These are phyloP conservation scores for Taurulus bubalis DNA, from an alignment of 2,113 vertebrate species.

Conservation along the genomic window DNA sequence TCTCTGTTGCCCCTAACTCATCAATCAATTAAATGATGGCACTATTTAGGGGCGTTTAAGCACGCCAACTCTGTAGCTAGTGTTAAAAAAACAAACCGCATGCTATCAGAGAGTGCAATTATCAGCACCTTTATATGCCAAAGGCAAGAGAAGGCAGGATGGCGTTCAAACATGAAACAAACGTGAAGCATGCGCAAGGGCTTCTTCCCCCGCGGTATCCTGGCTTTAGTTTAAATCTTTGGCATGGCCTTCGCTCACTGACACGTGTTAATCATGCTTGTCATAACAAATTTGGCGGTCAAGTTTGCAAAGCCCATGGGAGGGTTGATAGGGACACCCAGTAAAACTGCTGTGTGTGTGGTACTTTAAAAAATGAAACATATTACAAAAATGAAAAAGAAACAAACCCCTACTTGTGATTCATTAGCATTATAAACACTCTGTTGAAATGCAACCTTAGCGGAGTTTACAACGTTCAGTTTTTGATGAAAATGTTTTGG, in stretches of 20 bases:
- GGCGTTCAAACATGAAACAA: conserved; percentile 38
- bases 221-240: conserved; percentile 40
- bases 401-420: not conserved
- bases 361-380: conserved; percentile 1
- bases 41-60: not conserved
- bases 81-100: not conserved
- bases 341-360: conserved; percentile 6
- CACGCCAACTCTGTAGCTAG: not conserved
- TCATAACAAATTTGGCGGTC: conserved; percentile 59
- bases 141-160: not conserved
- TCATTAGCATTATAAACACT: not conserved
- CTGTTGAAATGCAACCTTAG: not conserved
- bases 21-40: conserved; percentile 46
- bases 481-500: not conserved
- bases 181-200: not conserved
- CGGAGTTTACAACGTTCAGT: not conserved
- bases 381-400: not conserved
- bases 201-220: conserved; percentile 10
- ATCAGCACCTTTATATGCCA: conserved; percentile 11
- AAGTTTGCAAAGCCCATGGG: conserved; percentile 20
- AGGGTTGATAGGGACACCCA: conserved; percentile 2
- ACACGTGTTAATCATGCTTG: conserved; percentile 53
- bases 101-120: not conserved
- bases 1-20: conserved; percentile 31
- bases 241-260: conserved; percentile 28